These are phyloP conservation scores for Athetis lepigone DNA, from an alignment of 2,888 invertebrate genomes.

Conservation along the genomic window DNA sequence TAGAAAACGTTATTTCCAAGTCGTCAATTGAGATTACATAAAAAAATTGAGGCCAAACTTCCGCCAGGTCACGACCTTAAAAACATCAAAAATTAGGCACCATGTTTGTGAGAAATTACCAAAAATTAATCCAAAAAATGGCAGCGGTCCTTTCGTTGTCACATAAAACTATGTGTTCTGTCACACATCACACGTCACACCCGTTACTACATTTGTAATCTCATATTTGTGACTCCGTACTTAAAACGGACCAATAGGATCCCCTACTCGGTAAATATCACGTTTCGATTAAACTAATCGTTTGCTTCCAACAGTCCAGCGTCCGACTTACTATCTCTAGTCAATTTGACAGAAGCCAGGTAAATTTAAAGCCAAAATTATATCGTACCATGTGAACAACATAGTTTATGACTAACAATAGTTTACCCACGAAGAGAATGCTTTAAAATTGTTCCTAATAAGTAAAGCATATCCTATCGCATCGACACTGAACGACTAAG, in stretches of 20 bases:
- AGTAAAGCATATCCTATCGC: slow-evolving; percentile 48
- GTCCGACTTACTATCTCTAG: slow-evolving; percentile 40
- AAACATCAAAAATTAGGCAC: slow-evolving; percentile 77
- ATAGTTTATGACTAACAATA: slow-evolving; percentile 40
- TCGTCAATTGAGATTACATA: slow-evolving; percentile 39
- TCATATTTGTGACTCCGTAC: slow-evolving; percentile 61
- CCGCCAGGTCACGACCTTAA: slow-evolving; percentile 61
- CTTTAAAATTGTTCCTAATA: slow-evolving; percentile 46
- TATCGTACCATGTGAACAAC: slow-evolving; percentile 42
- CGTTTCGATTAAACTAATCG: slow-evolving; percentile 62
- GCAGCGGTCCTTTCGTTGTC: slow-evolving; percentile 77
- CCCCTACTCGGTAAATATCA: slow-evolving; percentile 65
- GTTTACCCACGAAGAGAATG: slow-evolving; percentile 41
- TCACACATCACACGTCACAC: slow-evolving; percentile 62
- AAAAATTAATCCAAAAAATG: slow-evolving; percentile 70
- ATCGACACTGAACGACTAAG: slow-evolving; percentile 46
- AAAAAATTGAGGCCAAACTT: slow-evolving; percentile 24
- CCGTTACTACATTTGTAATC: slow-evolving; percentile 52
- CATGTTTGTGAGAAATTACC: slow-evolving; percentile 67
- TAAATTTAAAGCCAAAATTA: slow-evolving; percentile 58
- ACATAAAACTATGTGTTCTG: slow-evolving; percentile 54
- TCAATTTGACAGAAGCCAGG: slow-evolving; percentile 45
- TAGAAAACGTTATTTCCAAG: background rate
- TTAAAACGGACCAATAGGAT: slow-evolving; percentile 61
- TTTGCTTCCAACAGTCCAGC: slow-evolving; percentile 53